These are phyloP conservation scores for Vulpes ferrilata DNA, from an alignment of 2,113 vertebrate species.

Conservation along the genomic window DNA sequence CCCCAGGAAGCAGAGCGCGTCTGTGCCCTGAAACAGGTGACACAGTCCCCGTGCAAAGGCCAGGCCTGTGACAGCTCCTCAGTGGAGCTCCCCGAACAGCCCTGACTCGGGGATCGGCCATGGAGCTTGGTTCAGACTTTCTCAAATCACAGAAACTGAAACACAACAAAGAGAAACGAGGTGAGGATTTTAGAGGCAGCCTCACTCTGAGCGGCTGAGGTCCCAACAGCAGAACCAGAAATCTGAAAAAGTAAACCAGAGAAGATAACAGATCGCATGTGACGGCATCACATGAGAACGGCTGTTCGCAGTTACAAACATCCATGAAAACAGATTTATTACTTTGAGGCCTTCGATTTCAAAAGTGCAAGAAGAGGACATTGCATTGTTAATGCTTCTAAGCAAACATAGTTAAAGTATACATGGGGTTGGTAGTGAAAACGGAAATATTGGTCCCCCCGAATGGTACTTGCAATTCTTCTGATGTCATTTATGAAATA, in stretches of 20 bases:
- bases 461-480: background rate
- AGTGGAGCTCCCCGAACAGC: accelerated
- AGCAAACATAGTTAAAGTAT: background rate
- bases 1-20: no score
- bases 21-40: no score
- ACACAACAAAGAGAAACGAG: accelerated
- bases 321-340: no score
- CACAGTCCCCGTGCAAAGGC: accelerated
- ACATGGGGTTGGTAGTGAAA: background rate
- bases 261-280: accelerated
- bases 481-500: background rate
- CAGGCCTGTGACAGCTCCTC: accelerated
- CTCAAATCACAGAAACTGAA: background rate
- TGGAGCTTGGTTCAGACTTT: background rate
- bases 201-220: accelerated
- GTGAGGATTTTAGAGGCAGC: background rate
- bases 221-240: no score
- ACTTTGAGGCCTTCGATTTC: background rate
- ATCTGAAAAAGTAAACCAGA: background rate
- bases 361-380: background rate
- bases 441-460: background rate
- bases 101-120: accelerated
- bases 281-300: accelerated
- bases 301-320: accelerated
- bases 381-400: background rate